A percentile compares a stretch with the other conserved stretches of the same genome.
Conservation (phyloP, 2,113 vertebrate species). For the Stomatorhinus ivindoensis region DNA sequence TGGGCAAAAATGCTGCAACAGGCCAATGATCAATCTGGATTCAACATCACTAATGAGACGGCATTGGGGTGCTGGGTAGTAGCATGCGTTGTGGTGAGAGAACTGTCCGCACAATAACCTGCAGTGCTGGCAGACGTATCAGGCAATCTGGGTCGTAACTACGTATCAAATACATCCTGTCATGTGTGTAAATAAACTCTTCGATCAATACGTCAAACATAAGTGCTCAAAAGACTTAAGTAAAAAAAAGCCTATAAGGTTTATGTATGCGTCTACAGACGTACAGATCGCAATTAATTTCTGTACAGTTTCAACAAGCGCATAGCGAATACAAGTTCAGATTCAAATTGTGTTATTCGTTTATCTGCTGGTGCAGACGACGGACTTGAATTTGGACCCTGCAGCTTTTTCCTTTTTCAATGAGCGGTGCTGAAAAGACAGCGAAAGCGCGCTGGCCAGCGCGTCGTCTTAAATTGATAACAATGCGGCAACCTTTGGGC, state of each 20-base stretch:
- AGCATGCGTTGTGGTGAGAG: neutral
- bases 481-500: neutral
- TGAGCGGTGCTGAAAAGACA: slow-evolving; percentile 14
- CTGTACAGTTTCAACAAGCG: neutral
- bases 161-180: neutral
- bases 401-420: neutral
- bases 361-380: neutral
- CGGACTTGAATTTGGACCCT: neutral
- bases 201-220: neutral
- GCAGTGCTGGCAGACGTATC: neutral
- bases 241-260: neutral
- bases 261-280: neutral
- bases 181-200: neutral
- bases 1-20: neutral
- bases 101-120: neutral
- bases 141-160: neutral
- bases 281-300: neutral
- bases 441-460: neutral
- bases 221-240: neutral
- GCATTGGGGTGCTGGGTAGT: neutral
- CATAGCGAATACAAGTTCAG: neutral
- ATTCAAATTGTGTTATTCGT: neutral
- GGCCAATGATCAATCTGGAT: neutral
- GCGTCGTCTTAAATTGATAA: slow-evolving; percentile 1
- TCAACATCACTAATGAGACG: neutral